Percentiles rank a stretch among this genome's conserved stretches.
Evolutionary conservation across 2,797 vertebrate genomes (phyloP).

Genomic region (Chromobotia macracanthus): DNA sequence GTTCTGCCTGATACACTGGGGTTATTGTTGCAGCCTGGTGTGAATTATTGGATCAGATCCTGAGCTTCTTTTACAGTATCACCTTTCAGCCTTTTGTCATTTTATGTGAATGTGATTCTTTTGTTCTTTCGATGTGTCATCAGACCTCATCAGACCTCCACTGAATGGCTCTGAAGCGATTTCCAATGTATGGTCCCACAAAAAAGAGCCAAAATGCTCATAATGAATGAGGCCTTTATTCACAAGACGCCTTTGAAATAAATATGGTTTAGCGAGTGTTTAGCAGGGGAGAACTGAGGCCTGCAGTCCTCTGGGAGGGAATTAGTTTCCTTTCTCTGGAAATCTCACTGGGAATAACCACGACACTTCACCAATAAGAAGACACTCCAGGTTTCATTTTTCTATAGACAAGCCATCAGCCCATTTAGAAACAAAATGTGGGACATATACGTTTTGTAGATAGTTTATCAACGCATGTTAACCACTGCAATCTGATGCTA

Average conservation of each 20-base stretch:
- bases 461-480: constrained; percentile 52
- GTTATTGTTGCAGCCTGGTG: not conserved
- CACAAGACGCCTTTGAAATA: constrained; percentile 32
- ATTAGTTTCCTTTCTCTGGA: constrained; percentile 7
- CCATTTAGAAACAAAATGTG: constrained; percentile 41
- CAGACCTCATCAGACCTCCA: constrained; percentile 10
- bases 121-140: constrained; percentile 1
- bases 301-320: constrained; percentile 18
- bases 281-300: constrained; percentile 19
- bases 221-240: constrained; percentile 3
- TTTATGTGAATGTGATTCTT: not conserved
- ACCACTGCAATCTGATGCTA: constrained; percentile 53
- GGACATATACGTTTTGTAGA: constrained; percentile 56
- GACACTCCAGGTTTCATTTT: constrained; percentile 27
- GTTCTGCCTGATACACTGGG: not conserved
- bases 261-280: constrained; percentile 4
- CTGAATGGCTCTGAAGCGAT: constrained; percentile 15
- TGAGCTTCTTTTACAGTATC: constrained; percentile 10
- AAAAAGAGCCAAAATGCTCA: constrained; percentile 32
- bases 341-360: constrained; percentile 9
- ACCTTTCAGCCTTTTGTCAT: constrained; percentile 3
- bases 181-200: constrained; percentile 26
- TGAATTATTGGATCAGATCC: not conserved
- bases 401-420: constrained; percentile 37
- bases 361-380: constrained; percentile 45